Conservation (phyloP, 2,113 vertebrate genomes). For the Haemorhous mexicanus region DNA sequence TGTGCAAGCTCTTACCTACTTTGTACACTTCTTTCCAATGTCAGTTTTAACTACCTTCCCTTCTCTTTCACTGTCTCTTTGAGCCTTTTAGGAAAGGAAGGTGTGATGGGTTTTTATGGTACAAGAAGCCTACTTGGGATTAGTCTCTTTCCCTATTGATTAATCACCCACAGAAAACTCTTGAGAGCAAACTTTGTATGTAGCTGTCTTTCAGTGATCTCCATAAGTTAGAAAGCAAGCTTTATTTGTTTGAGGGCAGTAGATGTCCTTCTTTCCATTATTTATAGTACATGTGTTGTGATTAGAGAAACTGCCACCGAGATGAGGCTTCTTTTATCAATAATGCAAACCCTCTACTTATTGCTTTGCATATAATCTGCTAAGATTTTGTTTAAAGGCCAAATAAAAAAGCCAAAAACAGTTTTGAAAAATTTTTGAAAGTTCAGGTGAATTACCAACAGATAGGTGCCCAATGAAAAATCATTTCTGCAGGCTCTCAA, state of each 20-base stretch:
- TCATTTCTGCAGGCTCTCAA: not conserved
- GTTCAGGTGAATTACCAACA: slow-evolving; percentile 46
- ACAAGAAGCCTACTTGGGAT: not conserved
- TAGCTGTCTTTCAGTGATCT: not conserved
- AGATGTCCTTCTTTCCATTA: slow-evolving; percentile 20
- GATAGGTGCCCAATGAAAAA: not conserved
- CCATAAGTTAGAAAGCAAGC: not conserved
- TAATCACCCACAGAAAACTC: not conserved
- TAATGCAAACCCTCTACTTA: slow-evolving; percentile 54
- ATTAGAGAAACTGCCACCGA: slow-evolving; percentile 24
- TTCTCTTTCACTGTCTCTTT: not conserved
- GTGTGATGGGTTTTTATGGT: not conserved
- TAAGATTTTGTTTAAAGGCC: not conserved
- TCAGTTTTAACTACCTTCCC: not conserved
- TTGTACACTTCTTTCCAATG: not conserved
- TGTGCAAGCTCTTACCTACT: not conserved
- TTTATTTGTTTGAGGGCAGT: not conserved
- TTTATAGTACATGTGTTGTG: not conserved
- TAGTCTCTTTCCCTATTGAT: not conserved
- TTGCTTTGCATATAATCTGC: slow-evolving; percentile 49
- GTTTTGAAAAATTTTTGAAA: slow-evolving; percentile 60
- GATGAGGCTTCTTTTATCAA: slow-evolving; percentile 43
- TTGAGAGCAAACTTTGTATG: not conserved
- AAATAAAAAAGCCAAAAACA: slow-evolving; percentile 44
- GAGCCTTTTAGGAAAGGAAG: not conserved